Conservation (phyloP, 1,140 invertebrate genomes). For the Pectinophora gossypiella region DNA sequence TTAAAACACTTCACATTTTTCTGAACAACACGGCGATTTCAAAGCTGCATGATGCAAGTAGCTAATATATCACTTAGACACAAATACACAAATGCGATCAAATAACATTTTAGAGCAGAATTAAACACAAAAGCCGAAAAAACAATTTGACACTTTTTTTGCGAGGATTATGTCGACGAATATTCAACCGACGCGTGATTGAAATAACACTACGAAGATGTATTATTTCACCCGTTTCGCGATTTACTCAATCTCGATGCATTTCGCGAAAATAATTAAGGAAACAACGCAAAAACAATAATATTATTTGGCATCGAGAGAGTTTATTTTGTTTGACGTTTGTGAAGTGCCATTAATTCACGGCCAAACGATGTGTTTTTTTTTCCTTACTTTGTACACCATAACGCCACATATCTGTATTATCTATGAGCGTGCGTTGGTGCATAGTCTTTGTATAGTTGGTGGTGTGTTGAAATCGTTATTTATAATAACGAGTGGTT, state of each 20-base stretch:
- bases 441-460: too few species aligned
- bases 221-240: conserved; percentile 18
- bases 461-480: too few species aligned
- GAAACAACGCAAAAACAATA: conserved; percentile 51
- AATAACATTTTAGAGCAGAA: conserved; percentile 32
- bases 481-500: too few species aligned
- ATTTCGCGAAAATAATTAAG: conserved; percentile 27
- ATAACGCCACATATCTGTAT: too few species aligned
- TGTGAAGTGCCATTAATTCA: conserved; percentile 19
- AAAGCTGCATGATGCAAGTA: not conserved
- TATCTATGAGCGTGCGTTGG: too few species aligned
- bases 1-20: conserved; percentile 46
- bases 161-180: not conserved
- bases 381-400: too few species aligned
- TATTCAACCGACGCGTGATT: not conserved
- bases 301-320: conserved; percentile 63
- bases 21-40: conserved; percentile 18
- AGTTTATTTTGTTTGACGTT: conserved; percentile 70
- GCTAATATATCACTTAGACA: not conserved
- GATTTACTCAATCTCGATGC: conserved; percentile 51
- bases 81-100: not conserved
- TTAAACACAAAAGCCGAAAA: conserved; percentile 53
- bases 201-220: not conserved
- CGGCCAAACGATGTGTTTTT: not conserved
- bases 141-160: conserved; percentile 56